Conservation (phyloP, 2,888 invertebrate genomes). For the Microplitis manilae region DNA sequence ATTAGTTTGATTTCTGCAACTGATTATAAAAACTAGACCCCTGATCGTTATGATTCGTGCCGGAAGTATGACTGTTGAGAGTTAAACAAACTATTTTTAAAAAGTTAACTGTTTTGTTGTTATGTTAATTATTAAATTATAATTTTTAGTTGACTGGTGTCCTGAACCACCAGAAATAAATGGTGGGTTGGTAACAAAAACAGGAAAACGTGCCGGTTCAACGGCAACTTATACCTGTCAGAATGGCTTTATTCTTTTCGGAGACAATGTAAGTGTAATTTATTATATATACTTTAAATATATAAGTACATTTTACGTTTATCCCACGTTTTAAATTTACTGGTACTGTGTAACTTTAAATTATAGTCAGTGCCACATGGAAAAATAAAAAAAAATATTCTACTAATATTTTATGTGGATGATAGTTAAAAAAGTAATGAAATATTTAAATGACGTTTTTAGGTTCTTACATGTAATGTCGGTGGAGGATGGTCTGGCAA, state of each 20-base stretch:
- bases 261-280: slow-evolving; percentile 79
- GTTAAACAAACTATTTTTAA: too few relatives aligned
- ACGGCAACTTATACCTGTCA: slow-evolving; percentile 87
- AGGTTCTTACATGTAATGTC: slow-evolving; percentile 87
- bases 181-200: slow-evolving; percentile 81
- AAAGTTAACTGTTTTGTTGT: not conserved
- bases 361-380: not conserved
- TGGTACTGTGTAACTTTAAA: not conserved
- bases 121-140: slow-evolving; percentile 1
- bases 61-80: too few relatives aligned
- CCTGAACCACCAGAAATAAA: slow-evolving; percentile 85
- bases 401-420: not conserved
- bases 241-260: slow-evolving; percentile 87
- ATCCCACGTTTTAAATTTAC: not conserved
- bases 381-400: not conserved
- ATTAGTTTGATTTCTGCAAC: too few relatives aligned
- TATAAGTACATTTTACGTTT: not conserved
- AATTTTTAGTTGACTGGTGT: slow-evolving; percentile 82
- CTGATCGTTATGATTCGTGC: too few relatives aligned
- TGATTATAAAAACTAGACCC: too few relatives aligned
- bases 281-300: not conserved
- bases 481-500: slow-evolving; percentile 89
- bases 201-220: slow-evolving; percentile 85
- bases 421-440: not conserved
- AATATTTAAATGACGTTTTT: not conserved